Evolutionary conservation across 1,140 invertebrate species (phyloP), one percentile per base, ranked within the genome.

Genomic region (Halictus rubicundus): DNA sequence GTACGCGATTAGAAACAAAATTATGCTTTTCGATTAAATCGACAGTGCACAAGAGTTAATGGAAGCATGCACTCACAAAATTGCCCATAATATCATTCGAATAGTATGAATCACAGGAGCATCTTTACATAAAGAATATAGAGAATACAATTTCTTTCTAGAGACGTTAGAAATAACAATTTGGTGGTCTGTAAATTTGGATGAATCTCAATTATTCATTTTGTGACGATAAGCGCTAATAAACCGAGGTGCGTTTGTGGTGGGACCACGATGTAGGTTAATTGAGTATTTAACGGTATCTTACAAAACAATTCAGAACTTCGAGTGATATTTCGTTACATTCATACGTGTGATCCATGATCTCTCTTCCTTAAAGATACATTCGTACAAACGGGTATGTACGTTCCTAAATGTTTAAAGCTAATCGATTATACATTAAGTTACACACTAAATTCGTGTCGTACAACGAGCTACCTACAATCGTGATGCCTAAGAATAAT

Each of bases 401-500:
- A 87, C 68, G 74, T 76, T 54, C n/a, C 54, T 86, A 86, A 81
- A 81, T 72, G 19, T 69, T 80, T 64, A 79, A 78, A 60, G 70
- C 66, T 74, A 83, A 75, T 66, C 71, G 81, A n/a, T 83, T 83
- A 85, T 71, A 82, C 25, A 69, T 10, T 72, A 80, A 37, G 27
- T 83, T 87, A 87, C 81, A 54, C 42, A 37, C 78, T 81, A 81
- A 71, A n/a, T 86, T 74, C 73, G 84, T 74, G 73, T 82, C 46
- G n/a, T 78, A 86, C 73, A 85, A 86, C 64, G 54, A 83, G 49
- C 81, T 86, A 83, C 21, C 69, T 86, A 86, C 64, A 37, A 74
- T 82, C 66, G 80, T 84, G 83, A 82, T 82, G 73, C 59, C 70
- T 86, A 85, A 32, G 46, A 78, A 79, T 85, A 78, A 85, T 72